Conservation (phyloP, 2,797 vertebrate species). For the Sebastes hubbsi region DNA sequence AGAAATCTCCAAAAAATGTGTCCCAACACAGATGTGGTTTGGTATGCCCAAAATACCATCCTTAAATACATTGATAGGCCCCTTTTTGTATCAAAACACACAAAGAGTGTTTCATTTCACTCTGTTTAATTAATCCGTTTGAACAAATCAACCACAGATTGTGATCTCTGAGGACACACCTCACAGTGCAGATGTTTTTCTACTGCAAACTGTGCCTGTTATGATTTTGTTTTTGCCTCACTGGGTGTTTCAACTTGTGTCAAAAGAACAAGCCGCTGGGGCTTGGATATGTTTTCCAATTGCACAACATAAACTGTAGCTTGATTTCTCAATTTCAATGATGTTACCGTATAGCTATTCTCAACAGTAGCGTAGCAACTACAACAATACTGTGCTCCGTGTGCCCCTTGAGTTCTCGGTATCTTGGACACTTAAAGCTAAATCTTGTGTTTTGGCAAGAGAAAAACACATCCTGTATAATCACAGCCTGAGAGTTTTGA, state of each 20-base stretch:
- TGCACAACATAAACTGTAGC: neutral
- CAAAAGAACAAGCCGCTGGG: neutral
- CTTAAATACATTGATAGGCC: neutral
- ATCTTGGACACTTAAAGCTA: constrained; percentile 7
- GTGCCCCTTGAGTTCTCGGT: neutral
- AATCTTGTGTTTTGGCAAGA: constrained; percentile 25
- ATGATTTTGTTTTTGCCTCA: neutral
- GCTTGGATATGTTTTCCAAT: constrained; percentile 9
- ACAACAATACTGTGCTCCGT: neutral
- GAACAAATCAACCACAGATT: neutral
- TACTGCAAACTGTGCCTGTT: neutral
- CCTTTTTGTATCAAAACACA: neutral
- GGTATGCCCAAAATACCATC: neutral
- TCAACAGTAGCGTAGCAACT: constrained; percentile 11
- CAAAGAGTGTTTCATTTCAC: neutral
- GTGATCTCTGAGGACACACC: constrained; percentile 9
- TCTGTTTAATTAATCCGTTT: neutral
- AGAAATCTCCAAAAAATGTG: constrained; percentile 5
- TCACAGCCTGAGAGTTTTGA: constrained; percentile 20
- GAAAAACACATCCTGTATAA: constrained; percentile 12
- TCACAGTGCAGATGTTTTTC: neutral
- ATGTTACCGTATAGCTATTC: constrained; percentile 1
- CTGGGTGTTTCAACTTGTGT: neutral
- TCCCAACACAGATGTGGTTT: neutral
- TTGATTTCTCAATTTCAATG: constrained; percentile 21